A percentile compares a stretch with the other conserved stretches of the same genome.
Evolutionary conservation across 2,888 invertebrate genomes (phyloP).

Genomic region (Abscondita cerata): DNA sequence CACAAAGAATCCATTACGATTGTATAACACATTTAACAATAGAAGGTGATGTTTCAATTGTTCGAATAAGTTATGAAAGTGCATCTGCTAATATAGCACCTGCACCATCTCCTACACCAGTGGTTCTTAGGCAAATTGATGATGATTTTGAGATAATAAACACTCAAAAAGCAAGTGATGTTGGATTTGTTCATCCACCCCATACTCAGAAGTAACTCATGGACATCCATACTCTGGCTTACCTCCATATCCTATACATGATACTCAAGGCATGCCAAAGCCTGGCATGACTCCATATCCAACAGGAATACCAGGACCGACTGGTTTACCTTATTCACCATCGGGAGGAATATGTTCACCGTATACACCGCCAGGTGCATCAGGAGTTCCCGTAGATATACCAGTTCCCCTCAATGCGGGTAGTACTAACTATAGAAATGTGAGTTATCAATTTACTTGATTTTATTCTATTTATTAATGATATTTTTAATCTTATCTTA

Average conservation of each 20-base stretch:
- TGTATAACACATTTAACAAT: slow-evolving; percentile 72
- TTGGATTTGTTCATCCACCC: slow-evolving; percentile 4
- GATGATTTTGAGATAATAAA: slow-evolving; percentile 11
- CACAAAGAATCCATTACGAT: slow-evolving; percentile 72
- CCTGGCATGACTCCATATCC: not conserved
- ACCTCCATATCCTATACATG: not conserved
- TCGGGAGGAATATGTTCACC: not conserved
- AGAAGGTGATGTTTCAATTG: slow-evolving; percentile 78
- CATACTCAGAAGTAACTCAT: not conserved
- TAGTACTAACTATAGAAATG: not conserved
- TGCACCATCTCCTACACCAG: not conserved
- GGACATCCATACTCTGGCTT: not conserved
- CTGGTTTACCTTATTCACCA: not conserved
- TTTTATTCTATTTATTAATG: too few relatives aligned
- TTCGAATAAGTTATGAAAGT: slow-evolving; percentile 71
- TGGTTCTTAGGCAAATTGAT: not conserved
- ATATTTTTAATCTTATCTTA: too few relatives aligned
- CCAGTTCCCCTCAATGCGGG: slow-evolving; percentile 3
- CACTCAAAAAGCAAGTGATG: not conserved
- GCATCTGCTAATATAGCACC: not conserved
- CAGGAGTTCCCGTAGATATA: not conserved
- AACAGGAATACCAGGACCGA: not conserved
- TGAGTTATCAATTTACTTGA: not conserved
- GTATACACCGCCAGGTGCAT: not conserved
- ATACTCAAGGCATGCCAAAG: not conserved